Evolutionary conservation across 2,797 vertebrate species (phyloP).

Genomic region (Harpagifer antarcticus): DNA sequence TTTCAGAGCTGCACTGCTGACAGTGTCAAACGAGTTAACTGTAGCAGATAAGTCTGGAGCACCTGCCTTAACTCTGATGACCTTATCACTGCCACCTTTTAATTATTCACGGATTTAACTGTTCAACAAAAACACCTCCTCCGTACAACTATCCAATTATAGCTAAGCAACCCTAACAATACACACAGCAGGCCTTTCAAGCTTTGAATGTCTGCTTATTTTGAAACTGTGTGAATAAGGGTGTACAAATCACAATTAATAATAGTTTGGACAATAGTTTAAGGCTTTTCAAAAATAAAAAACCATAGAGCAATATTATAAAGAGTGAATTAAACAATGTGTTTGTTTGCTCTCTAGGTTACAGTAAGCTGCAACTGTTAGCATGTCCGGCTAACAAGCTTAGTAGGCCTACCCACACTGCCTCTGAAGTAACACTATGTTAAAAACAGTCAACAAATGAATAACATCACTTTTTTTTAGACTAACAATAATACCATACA

Average conservation of each 20-base stretch:
- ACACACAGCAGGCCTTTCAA: constrained; percentile 12
- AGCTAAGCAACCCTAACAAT: constrained; percentile 3
- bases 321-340: background rate
- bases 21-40: constrained; percentile 15
- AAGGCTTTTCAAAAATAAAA: background rate
- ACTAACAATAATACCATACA: too few species aligned
- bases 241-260: background rate
- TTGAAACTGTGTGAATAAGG: background rate
- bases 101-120: constrained; percentile 54
- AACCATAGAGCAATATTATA: background rate
- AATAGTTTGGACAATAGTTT: background rate
- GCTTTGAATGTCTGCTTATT: background rate
- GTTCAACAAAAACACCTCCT: constrained; percentile 19
- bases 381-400: too few species aligned
- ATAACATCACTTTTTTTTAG: too few species aligned
- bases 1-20: constrained; percentile 18
- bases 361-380: background rate
- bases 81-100: constrained; percentile 45
- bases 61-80: constrained; percentile 43
- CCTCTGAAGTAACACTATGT: too few species aligned
- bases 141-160: constrained; percentile 8
- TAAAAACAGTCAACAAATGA: too few species aligned
- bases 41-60: constrained; percentile 38
- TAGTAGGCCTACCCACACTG: too few species aligned
- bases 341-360: background rate